These are phyloP conservation scores for Botia almorhae DNA, from an alignment of 2,797 vertebrate species.

Conservation along the genomic window DNA sequence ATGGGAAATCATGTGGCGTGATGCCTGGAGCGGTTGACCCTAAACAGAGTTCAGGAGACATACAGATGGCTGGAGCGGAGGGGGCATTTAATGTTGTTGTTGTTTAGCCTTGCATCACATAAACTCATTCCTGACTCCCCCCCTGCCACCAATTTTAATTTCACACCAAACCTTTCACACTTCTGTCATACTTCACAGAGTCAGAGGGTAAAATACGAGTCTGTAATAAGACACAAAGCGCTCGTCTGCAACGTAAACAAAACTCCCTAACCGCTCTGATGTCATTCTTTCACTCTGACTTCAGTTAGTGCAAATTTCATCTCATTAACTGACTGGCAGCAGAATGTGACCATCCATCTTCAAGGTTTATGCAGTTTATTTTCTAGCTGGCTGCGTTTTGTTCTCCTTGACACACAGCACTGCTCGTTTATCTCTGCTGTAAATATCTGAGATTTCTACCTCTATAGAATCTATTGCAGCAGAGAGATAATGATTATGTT, in stretches of 20 bases:
- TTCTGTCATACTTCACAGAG: constrained; percentile 18
- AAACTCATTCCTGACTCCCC: constrained; percentile 39
- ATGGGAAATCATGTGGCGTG: constrained; percentile 23
- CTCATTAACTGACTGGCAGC: constrained; percentile 6
- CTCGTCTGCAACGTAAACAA: constrained; percentile 26
- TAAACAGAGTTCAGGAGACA: constrained; percentile 32
- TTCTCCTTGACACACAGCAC: background rate
- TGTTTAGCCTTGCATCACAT: constrained; percentile 39
- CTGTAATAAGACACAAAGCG: constrained; percentile 24
- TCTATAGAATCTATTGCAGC: background rate
- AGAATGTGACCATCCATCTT: constrained; percentile 21
- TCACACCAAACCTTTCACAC: constrained; percentile 38
- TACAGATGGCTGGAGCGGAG: constrained; percentile 37
- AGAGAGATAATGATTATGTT: background rate
- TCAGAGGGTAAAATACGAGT: background rate
- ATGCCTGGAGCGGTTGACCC: constrained; percentile 41
- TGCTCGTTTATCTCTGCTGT: constrained; percentile 15
- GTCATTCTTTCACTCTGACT: background rate
- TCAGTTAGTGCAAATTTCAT: background rate
- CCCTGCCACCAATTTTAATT: constrained; percentile 48
- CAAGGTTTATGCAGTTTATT: constrained; percentile 28
- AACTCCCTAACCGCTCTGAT: background rate
- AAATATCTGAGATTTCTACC: background rate
- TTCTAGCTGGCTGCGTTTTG: constrained; percentile 16
- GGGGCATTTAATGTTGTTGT: constrained; percentile 32